Percentiles rank a stretch among this genome's conserved stretches.
Conservation (phyloP, 2,797 vertebrate species). For the Ptychadena robeensis region DNA sequence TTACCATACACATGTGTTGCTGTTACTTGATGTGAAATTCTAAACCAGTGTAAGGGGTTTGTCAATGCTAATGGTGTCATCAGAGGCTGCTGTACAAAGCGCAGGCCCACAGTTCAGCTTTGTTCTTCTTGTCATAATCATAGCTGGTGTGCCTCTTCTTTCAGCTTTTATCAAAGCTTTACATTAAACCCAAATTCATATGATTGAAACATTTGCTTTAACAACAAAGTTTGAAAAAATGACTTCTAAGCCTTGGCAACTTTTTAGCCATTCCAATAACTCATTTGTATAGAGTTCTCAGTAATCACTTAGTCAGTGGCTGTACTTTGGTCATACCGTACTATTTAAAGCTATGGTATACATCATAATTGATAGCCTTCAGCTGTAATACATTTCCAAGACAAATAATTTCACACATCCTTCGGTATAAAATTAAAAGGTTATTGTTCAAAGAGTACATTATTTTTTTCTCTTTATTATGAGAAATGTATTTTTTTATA, state of each 20-base stretch:
- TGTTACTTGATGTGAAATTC: too few relatives aligned
- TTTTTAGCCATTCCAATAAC: background rate
- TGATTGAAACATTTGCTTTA: background rate
- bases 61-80: background rate
- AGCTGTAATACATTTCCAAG: background rate
- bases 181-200: background rate
- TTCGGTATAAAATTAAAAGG: background rate
- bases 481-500: slow-evolving; percentile 4
- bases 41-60: too few relatives aligned
- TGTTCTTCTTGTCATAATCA: background rate
- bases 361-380: background rate
- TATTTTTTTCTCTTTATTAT: slow-evolving; percentile 6
- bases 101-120: too few relatives aligned
- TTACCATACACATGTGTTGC: too few relatives aligned
- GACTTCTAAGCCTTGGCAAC: background rate
- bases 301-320: background rate
- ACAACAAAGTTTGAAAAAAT: background rate
- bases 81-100: too few relatives aligned
- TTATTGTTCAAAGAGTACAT: background rate
- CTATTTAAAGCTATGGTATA: background rate
- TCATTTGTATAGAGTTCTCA: background rate
- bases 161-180: background rate
- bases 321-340: background rate
- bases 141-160: too few relatives aligned
- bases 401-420: background rate